phyloP scores from a whole-genome alignment of 2,888 invertebrate species.

The Tetheella fluctuosa region DNA sequence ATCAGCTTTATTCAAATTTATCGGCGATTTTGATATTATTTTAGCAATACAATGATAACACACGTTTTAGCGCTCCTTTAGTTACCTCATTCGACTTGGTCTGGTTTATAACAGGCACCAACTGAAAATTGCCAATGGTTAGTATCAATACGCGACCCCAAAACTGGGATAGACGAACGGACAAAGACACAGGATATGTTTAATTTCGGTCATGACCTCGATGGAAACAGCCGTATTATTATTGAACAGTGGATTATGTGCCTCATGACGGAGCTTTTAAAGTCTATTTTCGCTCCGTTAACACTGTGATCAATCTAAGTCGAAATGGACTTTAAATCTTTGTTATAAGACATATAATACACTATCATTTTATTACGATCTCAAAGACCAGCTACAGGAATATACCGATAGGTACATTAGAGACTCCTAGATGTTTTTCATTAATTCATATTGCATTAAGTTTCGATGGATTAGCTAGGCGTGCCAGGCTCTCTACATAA shows the following conservation, averaged over 20 bases:
- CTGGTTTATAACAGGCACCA: slow-evolving; percentile 9
- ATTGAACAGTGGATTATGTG: background rate
- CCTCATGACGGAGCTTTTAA: background rate
- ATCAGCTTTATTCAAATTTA: background rate
- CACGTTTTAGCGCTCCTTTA: slow-evolving; percentile 3
- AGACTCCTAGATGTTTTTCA: too few relatives aligned
- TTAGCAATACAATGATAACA: background rate
- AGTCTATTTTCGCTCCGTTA: too few relatives aligned
- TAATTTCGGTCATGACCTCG: background rate
- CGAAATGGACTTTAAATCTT: too few relatives aligned
- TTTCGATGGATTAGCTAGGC: too few relatives aligned
- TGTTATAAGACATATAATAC: too few relatives aligned
- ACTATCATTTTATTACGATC: too few relatives aligned
- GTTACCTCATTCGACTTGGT: slow-evolving; percentile 8
- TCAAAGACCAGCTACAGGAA: too few relatives aligned
- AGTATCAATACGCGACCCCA: slow-evolving; percentile 1
- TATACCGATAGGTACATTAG: too few relatives aligned
- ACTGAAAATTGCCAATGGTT: slow-evolving; percentile 1
- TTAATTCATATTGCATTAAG: too few relatives aligned
- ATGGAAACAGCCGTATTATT: too few relatives aligned
- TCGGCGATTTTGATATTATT: background rate
- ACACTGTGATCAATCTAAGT: too few relatives aligned
- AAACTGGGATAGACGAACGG: slow-evolving; percentile 1
- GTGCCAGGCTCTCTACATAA: too few relatives aligned
- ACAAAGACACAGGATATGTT: slow-evolving; percentile 9